phyloP scores from a whole-genome alignment of 2,113 vertebrate genomes.

The Acinonyx jubatus region DNA sequence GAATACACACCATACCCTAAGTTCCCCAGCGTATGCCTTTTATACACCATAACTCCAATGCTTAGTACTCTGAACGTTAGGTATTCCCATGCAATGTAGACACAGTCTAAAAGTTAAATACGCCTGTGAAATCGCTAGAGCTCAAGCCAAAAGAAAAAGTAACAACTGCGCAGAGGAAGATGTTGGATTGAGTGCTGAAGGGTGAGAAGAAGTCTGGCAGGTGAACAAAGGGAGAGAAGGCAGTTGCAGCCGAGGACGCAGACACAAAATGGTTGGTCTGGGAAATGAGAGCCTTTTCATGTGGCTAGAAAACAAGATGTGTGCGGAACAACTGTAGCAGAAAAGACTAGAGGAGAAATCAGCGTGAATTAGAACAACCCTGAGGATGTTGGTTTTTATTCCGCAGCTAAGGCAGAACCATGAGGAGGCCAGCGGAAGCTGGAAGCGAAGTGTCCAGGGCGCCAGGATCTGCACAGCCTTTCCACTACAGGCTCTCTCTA shows the following conservation, averaged over 20 bases:
- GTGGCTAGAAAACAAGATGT: not conserved
- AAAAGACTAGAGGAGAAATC: not conserved
- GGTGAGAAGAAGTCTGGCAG: not conserved
- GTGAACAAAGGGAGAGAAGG: not conserved
- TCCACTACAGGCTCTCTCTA: not conserved
- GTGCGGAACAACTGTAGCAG: rapidly evolving
- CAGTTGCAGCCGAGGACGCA: not conserved
- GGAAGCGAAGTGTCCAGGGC: rapidly evolving
- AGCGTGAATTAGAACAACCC: not conserved
- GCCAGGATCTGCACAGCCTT: rapidly evolving
- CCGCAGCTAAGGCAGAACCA: not conserved
- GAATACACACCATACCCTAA: not conserved
- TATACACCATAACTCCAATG: not conserved
- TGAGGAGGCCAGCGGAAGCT: not conserved
- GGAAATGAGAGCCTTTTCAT: not conserved
- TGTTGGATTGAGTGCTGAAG: not conserved
- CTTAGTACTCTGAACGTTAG: not conserved
- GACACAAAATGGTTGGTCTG: not conserved
- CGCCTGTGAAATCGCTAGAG: not conserved
- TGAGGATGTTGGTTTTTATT: not conserved
- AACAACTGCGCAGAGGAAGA: not conserved
- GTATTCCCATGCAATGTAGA: not conserved
- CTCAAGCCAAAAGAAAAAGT: not conserved
- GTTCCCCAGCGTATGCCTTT: rapidly evolving
- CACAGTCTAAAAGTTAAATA: not conserved